A percentile compares a stretch with the other conserved stretches of the same genome.
Evolutionary conservation across 2,888 invertebrate species (phyloP).

Genomic region (Drosophila birchii): DNA sequence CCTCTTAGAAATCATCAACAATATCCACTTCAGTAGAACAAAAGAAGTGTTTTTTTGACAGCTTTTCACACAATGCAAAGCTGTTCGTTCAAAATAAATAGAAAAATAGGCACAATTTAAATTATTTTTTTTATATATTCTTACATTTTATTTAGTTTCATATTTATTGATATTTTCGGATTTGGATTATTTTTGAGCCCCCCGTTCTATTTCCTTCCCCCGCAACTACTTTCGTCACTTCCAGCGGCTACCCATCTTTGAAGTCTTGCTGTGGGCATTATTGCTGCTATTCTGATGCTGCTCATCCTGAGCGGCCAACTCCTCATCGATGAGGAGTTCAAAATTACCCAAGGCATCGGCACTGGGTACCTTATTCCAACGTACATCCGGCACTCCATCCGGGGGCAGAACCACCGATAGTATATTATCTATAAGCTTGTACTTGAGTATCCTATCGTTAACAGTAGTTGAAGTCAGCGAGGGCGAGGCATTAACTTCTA

Average conservation of each 20-base stretch:
- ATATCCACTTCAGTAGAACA: neutral
- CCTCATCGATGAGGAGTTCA: conserved; percentile 93
- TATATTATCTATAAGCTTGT: conserved; percentile 96
- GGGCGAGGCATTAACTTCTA: conserved; percentile 96
- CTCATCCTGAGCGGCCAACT: conserved; percentile 89
- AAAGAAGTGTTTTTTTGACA: conserved; percentile 1
- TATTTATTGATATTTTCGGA: neutral
- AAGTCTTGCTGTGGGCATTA: conserved; percentile 55
- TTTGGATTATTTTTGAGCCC: neutral
- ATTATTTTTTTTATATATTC: neutral
- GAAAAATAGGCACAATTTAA: neutral
- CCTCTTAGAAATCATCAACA: neutral
- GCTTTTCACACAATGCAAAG: neutral
- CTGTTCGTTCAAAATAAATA: neutral
- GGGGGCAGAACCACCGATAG: conserved; percentile 95
- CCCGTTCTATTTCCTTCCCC: neutral
- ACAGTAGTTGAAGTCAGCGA: conserved; percentile 96
- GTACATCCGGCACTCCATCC: conserved; percentile 93
- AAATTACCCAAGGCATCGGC: conserved; percentile 92
- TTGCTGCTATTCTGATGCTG: conserved; percentile 54
- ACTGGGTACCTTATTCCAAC: conserved; percentile 93
- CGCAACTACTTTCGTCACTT: conserved; percentile 68
- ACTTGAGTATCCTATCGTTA: conserved; percentile 96
- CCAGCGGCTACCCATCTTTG: conserved; percentile 79
- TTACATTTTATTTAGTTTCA: neutral